phyloP scores from a whole-genome alignment of 2,888 invertebrate genomes.

The Pheosia gnoma region DNA sequence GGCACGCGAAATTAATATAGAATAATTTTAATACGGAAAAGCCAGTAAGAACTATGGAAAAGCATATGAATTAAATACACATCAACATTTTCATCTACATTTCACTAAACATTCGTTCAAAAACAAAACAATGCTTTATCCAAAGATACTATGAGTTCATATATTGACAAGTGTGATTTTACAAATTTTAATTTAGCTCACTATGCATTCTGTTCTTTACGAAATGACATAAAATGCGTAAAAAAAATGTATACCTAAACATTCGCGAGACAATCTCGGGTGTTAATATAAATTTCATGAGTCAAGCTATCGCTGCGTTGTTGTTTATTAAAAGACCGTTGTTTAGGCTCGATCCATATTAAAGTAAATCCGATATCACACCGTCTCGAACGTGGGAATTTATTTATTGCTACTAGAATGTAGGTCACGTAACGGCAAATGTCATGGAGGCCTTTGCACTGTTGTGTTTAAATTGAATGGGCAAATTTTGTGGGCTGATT shows the following conservation, averaged over 20 bases:
- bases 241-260: slow-evolving; percentile 40
- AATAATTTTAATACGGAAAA: no score
- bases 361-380: slow-evolving; percentile 47
- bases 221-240: slow-evolving; percentile 28
- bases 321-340: slow-evolving; percentile 62
- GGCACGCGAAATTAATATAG: background rate
- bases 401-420: slow-evolving; percentile 34
- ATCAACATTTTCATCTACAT: no score
- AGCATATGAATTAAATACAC: no score
- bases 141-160: slow-evolving; percentile 23
- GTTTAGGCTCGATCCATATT: slow-evolving; percentile 59
- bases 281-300: slow-evolving; percentile 68
- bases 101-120: no score
- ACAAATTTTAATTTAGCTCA: slow-evolving; percentile 39
- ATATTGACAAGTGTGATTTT: slow-evolving; percentile 20
- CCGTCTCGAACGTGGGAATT: slow-evolving; percentile 36
- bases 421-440: slow-evolving; percentile 30
- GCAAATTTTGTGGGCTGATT: background rate
- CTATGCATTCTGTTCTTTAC: slow-evolving; percentile 35
- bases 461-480: slow-evolving; percentile 1
- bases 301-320: slow-evolving; percentile 51
- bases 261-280: slow-evolving; percentile 52
- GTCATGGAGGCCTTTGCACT: slow-evolving; percentile 18
- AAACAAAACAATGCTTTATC: background rate
- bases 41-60: no score